A percentile compares a stretch with the other conserved stretches of the same genome.
phyloP scores from a whole-genome alignment of 64 coral and sea anemone species.

The Pocillopora damicornis region DNA sequence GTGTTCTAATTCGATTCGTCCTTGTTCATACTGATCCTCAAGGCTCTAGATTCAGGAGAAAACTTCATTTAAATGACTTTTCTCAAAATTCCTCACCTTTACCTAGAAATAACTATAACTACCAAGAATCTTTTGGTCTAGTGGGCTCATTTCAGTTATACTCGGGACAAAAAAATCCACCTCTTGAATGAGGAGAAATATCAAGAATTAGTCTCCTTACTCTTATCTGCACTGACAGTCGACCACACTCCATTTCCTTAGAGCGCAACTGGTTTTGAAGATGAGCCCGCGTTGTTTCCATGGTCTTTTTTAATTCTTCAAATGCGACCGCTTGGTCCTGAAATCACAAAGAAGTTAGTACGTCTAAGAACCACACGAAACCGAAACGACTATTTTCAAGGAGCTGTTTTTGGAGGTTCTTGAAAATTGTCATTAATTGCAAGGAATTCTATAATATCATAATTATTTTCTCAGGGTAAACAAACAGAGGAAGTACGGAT shows the following conservation, averaged over 20 bases:
- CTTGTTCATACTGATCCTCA: conserved; percentile 86
- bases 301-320: conserved; percentile 97
- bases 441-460: too few relatives aligned
- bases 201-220: conserved; percentile 22
- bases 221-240: conserved; percentile 84
- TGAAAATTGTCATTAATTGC: too few relatives aligned
- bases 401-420: too few relatives aligned
- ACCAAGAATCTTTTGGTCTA: too few relatives aligned
- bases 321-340: conserved; percentile 94
- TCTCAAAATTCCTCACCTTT: too few relatives aligned
- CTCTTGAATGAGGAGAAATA: neutral
- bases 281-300: conserved; percentile 95
- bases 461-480: too few relatives aligned
- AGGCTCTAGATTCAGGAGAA: conserved; percentile 58
- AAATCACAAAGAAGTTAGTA: neutral
- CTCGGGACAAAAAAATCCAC: too few relatives aligned
- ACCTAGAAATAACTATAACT: too few relatives aligned
- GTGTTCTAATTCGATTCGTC: conserved; percentile 86
- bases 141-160: too few relatives aligned
- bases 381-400: too few relatives aligned
- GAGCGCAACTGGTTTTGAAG: conserved; percentile 88
- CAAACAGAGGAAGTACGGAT: too few relatives aligned
- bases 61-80: neutral
- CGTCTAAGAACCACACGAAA: too few relatives aligned
- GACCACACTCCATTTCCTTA: conserved; percentile 84